A percentile compares a stretch with the other conserved stretches of the same genome.
phyloP scores from a whole-genome alignment of 2,888 invertebrate genomes.

The Augochlorella aurata region DNA sequence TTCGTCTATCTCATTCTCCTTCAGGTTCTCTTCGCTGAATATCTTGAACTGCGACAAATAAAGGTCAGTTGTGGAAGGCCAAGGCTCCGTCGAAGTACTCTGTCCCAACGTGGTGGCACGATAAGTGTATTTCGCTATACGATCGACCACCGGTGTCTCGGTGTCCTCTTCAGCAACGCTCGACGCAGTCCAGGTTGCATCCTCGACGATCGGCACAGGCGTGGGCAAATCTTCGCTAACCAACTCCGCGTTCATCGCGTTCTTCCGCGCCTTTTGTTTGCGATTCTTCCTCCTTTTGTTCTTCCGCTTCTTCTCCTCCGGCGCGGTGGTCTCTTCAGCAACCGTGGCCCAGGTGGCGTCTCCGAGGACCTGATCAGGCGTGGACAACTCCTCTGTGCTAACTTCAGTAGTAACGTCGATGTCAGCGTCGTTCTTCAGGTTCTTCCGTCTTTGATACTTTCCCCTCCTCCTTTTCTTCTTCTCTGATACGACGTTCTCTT shows the following conservation, averaged over 20 bases:
- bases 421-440: background rate
- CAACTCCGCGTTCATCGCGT: background rate
- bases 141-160: background rate
- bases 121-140: background rate
- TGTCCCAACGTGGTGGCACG: background rate
- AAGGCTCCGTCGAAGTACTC: background rate
- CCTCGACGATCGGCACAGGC: background rate
- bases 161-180: background rate
- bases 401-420: background rate
- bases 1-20: background rate
- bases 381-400: background rate
- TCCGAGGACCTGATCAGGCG: background rate
- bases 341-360: background rate
- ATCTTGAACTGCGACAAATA: background rate
- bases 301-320: background rate
- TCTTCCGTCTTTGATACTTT: conserved; percentile 1
- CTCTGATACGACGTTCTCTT: background rate
- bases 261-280: background rate
- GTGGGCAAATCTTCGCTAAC: no score
- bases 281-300: background rate
- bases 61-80: background rate
- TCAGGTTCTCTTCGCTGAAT: background rate
- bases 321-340: background rate
- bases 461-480: background rate
- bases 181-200: background rate